Base-by-base conservation (phyloP, 2,113 vertebrate genomes). In the Antechinus flavipes region DNA sequence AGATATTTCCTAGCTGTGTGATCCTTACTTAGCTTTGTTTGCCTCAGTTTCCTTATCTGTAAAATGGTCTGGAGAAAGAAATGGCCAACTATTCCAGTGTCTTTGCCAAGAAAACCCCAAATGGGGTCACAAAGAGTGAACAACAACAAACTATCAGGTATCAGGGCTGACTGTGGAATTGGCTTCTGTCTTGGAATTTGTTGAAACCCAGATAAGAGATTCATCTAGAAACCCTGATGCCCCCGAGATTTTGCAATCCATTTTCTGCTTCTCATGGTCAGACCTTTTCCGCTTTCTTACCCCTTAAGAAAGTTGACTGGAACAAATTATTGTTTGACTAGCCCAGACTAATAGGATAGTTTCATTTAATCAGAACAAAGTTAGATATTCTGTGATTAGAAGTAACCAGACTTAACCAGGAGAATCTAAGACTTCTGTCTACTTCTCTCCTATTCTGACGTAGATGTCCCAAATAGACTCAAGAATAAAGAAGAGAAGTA, bases 401-500 rank as follows among this genome's bases (percentile, higher is more conserved):
- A 84, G 42, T 22, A 84, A 16, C 68, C 68, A 84, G n/a, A 49
- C 3, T 49, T 49, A 49, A 49, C 49, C 49, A 84, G n/a, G 68
- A 84, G 19, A 84, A 76, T n/a, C 3, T 23, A 84, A 84, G n/a
- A 42, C 16, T 19, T 84, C 7, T n/a, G 16, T 42, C 22, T 84
- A 84, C n/a, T 84, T 84, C n/a, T 42, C 68, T 42, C n/a, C 68
- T 26, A 23, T 84, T 84, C n/a, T 26, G 6, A 84, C 6, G 7
- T 19, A 84, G 35, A 42, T 42, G 68, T 23, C n/a, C 16, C n/a
- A 1, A 56, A 0, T 61, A 92, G 24, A 93, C 84, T 93, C 10
- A 89, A 93, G 92, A 68, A 93, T 90, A 95, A 8, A 93, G 91
- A 96, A 93, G 93, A 8, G 19, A 97, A 52, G 90, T 68, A 19